Conservation (phyloP, 2,797 vertebrate species). For the Varecia variegata region DNA sequence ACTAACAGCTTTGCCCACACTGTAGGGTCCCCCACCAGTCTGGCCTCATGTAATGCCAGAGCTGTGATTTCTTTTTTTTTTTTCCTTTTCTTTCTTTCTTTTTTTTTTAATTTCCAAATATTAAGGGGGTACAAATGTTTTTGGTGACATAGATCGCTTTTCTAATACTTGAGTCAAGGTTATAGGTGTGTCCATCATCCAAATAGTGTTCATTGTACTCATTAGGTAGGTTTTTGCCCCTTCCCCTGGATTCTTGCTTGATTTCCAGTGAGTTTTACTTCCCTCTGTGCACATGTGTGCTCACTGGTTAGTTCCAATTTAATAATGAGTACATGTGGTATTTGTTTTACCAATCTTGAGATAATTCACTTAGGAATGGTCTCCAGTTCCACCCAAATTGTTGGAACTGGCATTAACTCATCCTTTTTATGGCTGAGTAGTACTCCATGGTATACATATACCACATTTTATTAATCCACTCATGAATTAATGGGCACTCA, state of each 20-base stretch:
- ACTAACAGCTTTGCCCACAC: not conserved
- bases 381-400: not conserved
- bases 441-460: not conserved
- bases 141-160: not conserved
- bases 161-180: not conserved
- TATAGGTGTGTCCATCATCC: not conserved
- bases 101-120: not conserved
- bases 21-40: not conserved
- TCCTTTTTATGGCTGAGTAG: not conserved
- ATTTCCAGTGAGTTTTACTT: not conserved
- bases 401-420: too few relatives aligned
- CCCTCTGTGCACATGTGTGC: not conserved
- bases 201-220: not conserved
- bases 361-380: not conserved
- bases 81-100: too few relatives aligned
- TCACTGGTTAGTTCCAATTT: not conserved
- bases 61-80: not conserved
- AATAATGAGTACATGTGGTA: not conserved
- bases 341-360: not conserved
- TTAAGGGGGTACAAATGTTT: not conserved
- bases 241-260: not conserved
- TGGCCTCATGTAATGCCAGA: rapidly evolving
- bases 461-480: not conserved
- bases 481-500: not conserved
- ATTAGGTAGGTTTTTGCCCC: too few relatives aligned